Evolutionary conservation across 1,140 invertebrate species (phyloP).

Genomic region (Sarcophaga peregrina): DNA sequence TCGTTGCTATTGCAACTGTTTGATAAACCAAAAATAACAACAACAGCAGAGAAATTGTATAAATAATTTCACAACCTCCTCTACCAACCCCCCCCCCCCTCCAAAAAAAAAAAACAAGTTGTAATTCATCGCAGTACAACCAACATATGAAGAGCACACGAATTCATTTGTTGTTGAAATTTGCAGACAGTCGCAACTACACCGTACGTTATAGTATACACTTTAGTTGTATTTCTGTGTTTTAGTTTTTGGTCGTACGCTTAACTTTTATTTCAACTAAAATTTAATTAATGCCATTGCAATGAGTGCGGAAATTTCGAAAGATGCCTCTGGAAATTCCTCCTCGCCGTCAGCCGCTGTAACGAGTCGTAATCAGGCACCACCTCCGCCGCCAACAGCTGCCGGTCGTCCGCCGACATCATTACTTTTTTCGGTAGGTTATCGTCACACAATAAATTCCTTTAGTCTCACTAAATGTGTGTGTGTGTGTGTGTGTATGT

Average conservation of each 20-base stretch:
- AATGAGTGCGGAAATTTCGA: slow-evolving; percentile 37
- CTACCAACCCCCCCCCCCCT: too few species aligned
- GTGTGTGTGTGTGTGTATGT: not conserved
- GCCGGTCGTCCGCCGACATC: slow-evolving; percentile 60
- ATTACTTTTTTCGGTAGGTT: slow-evolving; percentile 58
- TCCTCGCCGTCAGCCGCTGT: not conserved
- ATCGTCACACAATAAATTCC: not conserved
- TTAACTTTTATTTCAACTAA: slow-evolving; percentile 28
- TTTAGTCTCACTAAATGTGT: not conserved
- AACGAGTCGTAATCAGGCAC: not conserved
- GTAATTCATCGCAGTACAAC: too few species aligned
- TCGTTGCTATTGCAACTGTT: not conserved
- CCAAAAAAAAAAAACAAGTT: too few species aligned
- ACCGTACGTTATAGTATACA: not conserved
- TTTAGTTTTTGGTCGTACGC: slow-evolving; percentile 15
- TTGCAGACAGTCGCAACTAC: not conserved
- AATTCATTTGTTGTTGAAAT: not conserved
- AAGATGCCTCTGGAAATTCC: slow-evolving; percentile 18
- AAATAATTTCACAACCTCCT: not conserved
- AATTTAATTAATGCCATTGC: slow-evolving; percentile 31
- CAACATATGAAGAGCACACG: too few species aligned
- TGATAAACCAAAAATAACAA: not conserved
- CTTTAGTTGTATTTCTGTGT: not conserved
- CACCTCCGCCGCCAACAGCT: slow-evolving; percentile 56
- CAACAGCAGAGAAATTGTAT: not conserved